Conservation (phyloP, 1,140 invertebrate species). For the Trichomalopsis sarcophagae region DNA sequence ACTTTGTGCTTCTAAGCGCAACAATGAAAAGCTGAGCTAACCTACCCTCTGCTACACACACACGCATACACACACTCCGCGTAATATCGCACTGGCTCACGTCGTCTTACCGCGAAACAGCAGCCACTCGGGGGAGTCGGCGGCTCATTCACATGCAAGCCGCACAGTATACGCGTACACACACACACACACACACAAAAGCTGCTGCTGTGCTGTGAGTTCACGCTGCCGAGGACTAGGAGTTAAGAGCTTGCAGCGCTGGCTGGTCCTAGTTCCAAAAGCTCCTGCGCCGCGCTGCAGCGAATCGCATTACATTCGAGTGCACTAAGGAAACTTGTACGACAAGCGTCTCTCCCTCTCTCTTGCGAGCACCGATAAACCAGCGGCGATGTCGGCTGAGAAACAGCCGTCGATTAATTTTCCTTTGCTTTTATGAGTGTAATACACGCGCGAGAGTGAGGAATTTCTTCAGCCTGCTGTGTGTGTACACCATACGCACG, state of each 20-base stretch:
- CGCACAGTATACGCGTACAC: background rate
- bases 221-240: background rate
- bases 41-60: background rate
- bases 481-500: too few relatives aligned
- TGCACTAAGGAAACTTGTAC: conserved; percentile 23
- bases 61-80: background rate
- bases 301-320: conserved; percentile 31
- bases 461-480: background rate
- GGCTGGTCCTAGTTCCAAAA: background rate
- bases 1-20: conserved; percentile 3
- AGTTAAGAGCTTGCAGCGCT: background rate
- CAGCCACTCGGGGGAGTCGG: background rate
- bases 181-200: too few relatives aligned
- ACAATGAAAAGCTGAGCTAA: background rate
- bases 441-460: background rate
- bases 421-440: background rate
- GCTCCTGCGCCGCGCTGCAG: background rate
- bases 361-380: background rate
- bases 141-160: conserved; percentile 1
- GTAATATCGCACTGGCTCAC: background rate
- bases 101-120: conserved; percentile 2
- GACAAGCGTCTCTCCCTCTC: background rate
- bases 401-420: background rate
- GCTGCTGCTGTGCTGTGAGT: too few relatives aligned
- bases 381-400: background rate